Evolutionary conservation across 2,797 vertebrate genomes (phyloP).

Genomic region (Rhinatrema bivittatum): DNA sequence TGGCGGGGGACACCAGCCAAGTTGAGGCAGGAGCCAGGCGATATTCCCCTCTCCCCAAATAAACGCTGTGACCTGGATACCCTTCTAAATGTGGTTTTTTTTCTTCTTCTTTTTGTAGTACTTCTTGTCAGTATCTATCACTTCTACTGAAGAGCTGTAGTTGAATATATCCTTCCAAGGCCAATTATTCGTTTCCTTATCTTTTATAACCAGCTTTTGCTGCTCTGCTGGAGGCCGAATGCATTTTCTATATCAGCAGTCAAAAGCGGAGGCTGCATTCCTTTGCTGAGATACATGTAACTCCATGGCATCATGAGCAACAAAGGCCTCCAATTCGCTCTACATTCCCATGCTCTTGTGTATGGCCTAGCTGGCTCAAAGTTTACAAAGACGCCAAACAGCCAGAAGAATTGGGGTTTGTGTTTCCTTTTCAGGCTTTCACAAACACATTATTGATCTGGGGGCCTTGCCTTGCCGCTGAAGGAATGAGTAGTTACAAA

Average conservation of each 20-base stretch:
- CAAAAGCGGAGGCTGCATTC: slow-evolving; percentile 44
- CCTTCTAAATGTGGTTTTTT: slow-evolving; percentile 18
- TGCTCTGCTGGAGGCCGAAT: slow-evolving; percentile 38
- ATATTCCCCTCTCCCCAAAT: background rate
- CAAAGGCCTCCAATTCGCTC: slow-evolving; percentile 48
- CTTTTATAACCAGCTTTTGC: slow-evolving; percentile 34
- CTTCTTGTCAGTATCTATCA: slow-evolving; percentile 17
- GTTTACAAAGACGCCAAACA: slow-evolving; percentile 60
- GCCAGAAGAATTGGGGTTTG: slow-evolving; percentile 59
- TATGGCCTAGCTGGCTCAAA: slow-evolving; percentile 40
- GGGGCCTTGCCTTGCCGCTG: slow-evolving; percentile 39
- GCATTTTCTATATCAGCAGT: slow-evolving; percentile 36
- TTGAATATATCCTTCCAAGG: slow-evolving; percentile 19
- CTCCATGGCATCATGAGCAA: slow-evolving; percentile 48
- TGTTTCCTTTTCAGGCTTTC: slow-evolving; percentile 60
- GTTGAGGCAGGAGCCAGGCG: slow-evolving; percentile 21
- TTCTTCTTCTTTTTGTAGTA: background rate
- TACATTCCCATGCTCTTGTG: slow-evolving; percentile 59
- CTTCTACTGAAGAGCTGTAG: slow-evolving; percentile 4
- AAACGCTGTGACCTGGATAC: background rate
- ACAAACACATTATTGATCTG: slow-evolving; percentile 54
- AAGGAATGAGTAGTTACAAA: slow-evolving; percentile 43
- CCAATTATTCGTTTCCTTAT: slow-evolving; percentile 35
- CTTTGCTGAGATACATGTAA: slow-evolving; percentile 38
- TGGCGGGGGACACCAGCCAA: slow-evolving; percentile 14